Percentiles rank a stretch among this genome's conserved stretches.
Evolutionary conservation across 2,888 invertebrate genomes (phyloP).

Genomic region (Harmothoe impar): DNA sequence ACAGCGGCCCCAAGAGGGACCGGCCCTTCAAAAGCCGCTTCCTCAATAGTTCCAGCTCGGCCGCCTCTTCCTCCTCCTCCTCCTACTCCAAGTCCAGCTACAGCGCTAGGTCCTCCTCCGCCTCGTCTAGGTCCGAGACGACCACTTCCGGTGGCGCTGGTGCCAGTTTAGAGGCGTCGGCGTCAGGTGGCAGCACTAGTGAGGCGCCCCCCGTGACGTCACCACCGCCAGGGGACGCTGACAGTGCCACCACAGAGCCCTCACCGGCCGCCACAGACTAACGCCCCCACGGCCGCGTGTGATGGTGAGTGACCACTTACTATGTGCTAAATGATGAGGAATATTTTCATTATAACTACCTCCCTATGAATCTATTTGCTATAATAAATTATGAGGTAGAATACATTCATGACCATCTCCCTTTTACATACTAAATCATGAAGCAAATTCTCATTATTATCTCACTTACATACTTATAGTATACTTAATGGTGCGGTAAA

Average conservation of each 20-base stretch:
- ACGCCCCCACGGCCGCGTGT: neutral
- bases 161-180: neutral
- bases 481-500: no score
- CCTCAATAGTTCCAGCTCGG: constrained; percentile 48
- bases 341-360: no score
- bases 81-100: constrained; percentile 35
- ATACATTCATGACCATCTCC: no score
- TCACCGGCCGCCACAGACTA: neutral
- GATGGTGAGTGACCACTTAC: neutral
- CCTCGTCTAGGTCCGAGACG: neutral
- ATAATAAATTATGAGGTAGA: no score
- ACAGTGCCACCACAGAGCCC: constrained; percentile 37
- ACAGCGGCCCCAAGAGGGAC: neutral
- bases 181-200: neutral
- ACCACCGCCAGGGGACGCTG: neutral
- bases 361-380: no score
- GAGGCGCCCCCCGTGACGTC: neutral
- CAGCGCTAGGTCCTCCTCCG: neutral
- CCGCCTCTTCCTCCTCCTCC: constrained; percentile 14
- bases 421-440: no score
- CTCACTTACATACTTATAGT: no score
- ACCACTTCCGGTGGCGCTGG: neutral
- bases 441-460: no score
- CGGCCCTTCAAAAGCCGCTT: constrained; percentile 67
- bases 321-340: no score